Percentiles rank a stretch among this genome's conserved stretches.
phyloP scores from a whole-genome alignment of 1,140 invertebrate species.

The Thalassaphorura encarpata region DNA sequence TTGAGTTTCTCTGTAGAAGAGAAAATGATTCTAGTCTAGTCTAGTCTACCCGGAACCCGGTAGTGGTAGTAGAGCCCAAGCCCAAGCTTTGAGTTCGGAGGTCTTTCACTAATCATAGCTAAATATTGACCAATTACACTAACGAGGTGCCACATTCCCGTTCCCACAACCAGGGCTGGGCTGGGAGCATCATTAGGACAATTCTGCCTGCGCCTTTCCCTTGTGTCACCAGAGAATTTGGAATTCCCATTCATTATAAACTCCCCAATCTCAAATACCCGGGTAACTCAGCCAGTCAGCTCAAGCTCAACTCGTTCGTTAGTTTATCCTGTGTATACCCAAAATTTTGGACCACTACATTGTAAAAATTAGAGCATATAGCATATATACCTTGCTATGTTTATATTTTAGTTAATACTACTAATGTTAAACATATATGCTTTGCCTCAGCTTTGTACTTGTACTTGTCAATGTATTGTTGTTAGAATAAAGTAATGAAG shows the following conservation, averaged over 20 bases:
- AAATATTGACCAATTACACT: constrained; percentile 34
- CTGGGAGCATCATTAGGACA: background rate
- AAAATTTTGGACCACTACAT: background rate
- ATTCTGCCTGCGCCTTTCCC: too few species aligned
- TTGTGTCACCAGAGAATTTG: background rate
- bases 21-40: too few species aligned
- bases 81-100: constrained; percentile 5
- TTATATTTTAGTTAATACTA: too few species aligned
- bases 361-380: too few species aligned
- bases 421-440: too few species aligned
- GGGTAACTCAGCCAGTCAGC: background rate
- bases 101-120: constrained; percentile 29
- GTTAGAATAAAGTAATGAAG: too few species aligned
- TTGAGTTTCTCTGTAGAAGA: too few species aligned
- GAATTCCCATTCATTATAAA: background rate
- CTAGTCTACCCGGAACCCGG: too few species aligned
- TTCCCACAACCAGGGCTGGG: constrained; percentile 6
- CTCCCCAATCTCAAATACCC: background rate
- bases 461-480: too few species aligned
- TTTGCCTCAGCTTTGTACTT: too few species aligned
- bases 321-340: background rate
- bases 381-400: too few species aligned
- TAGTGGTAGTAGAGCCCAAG: too few species aligned
- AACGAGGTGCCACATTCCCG: constrained; percentile 29
- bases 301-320: background rate